Conservation (phyloP, 1,140 invertebrate genomes). For the Oppia nitens region DNA sequence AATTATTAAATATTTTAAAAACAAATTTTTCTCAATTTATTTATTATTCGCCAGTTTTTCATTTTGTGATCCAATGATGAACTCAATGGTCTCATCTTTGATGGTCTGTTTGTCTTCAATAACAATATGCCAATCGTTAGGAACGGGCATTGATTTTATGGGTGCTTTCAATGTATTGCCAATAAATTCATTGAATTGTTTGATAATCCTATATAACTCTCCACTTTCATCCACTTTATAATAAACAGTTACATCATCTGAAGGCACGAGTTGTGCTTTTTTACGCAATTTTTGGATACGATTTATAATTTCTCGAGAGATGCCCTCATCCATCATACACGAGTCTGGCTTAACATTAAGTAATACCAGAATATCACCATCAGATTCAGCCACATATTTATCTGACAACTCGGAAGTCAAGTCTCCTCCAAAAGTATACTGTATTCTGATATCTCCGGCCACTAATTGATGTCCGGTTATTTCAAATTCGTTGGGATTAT, state of each 20-base stretch:
- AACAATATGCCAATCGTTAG: not conserved
- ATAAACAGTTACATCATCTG: slow-evolving; percentile 71
- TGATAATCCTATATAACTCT: not conserved
- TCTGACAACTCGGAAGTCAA: slow-evolving; percentile 41
- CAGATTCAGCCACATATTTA: slow-evolving; percentile 73
- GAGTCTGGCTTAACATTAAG: slow-evolving; percentile 50
- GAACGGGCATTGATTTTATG: not conserved
- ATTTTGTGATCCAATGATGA: not conserved
- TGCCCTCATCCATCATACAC: slow-evolving; percentile 74
- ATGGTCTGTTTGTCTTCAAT: not conserved
- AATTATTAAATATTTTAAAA: too few species aligned
- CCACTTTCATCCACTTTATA: slow-evolving; percentile 30
- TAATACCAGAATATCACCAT: slow-evolving; percentile 43
- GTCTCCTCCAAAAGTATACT: slow-evolving; percentile 49
- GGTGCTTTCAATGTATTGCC: not conserved
- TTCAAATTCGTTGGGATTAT: slow-evolving; percentile 22
- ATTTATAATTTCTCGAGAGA: slow-evolving; percentile 86
- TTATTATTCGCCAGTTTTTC: not conserved
- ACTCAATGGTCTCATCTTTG: not conserved
- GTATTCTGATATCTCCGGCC: slow-evolving; percentile 62
- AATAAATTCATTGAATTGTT: not conserved
- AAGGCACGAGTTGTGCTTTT: slow-evolving; percentile 77
- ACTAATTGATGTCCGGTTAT: slow-evolving; percentile 58
- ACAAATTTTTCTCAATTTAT: too few species aligned
- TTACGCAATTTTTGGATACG: slow-evolving; percentile 93